Evolutionary conservation across 2,888 invertebrate species (phyloP).

Genomic region (Trichogramma evanescens): DNA sequence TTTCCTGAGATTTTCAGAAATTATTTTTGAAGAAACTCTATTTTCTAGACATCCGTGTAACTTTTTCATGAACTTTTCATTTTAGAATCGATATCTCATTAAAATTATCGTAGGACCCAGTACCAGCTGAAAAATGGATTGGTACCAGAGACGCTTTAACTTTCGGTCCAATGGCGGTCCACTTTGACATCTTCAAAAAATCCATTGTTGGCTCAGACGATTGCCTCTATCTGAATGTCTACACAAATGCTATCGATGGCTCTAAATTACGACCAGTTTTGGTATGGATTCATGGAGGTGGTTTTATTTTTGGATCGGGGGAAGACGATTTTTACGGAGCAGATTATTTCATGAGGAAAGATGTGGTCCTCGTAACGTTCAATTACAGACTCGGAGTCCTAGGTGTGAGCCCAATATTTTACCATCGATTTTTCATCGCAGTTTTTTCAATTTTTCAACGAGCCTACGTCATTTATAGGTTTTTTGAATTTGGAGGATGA

Average conservation of each 20-base stretch:
- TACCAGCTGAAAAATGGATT: conserved; percentile 44
- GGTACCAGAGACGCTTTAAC: conserved; percentile 32
- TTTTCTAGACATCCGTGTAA: no score
- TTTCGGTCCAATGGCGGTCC: conserved; percentile 24
- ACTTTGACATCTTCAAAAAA: not conserved
- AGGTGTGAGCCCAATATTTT: conserved; percentile 26
- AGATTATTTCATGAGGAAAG: conserved; percentile 34
- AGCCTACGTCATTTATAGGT: conserved; percentile 12
- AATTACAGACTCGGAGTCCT: conserved; percentile 37
- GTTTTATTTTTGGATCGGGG: conserved; percentile 29
- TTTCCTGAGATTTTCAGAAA: no score
- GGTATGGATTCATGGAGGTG: conserved; percentile 39
- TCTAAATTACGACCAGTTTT: conserved; percentile 27
- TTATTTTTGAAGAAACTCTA: no score
- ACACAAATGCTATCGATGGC: conserved; percentile 19
- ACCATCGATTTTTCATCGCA: not conserved
- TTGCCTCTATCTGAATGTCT: conserved; percentile 39
- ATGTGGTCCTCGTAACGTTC: conserved; percentile 37
- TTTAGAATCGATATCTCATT: conserved; percentile 12
- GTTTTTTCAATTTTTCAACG: not conserved
- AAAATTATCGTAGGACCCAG: conserved; percentile 42
- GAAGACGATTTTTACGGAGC: conserved; percentile 30
- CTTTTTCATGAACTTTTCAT: no score
- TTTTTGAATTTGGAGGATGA: conserved; percentile 24
- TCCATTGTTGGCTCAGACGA: conserved; percentile 32